These are phyloP conservation scores for Balaenoptera acutorostrata DNA, from an alignment of 2,113 vertebrate genomes.

Conservation along the genomic window DNA sequence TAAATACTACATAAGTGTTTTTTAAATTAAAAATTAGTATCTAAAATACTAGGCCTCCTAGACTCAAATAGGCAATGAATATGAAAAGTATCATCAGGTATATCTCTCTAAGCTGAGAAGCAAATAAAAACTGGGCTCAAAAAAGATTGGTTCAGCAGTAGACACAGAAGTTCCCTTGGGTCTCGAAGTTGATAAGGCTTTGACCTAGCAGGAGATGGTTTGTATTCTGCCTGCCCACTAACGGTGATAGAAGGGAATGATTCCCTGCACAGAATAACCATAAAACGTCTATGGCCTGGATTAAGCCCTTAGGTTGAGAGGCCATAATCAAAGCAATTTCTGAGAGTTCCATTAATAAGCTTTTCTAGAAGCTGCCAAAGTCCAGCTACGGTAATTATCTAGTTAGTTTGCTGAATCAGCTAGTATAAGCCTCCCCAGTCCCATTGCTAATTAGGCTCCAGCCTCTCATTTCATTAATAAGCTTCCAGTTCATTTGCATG, in stretches of 20 bases:
- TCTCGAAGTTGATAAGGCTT: background rate
- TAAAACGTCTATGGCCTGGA: background rate
- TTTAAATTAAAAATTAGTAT: background rate
- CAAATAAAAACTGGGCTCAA: background rate
- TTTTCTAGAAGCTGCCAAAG: conserved; percentile 65
- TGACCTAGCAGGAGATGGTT: background rate
- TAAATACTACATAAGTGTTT: background rate
- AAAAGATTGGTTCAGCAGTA: background rate
- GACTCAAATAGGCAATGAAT: background rate
- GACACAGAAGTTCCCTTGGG: background rate
- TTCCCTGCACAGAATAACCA: background rate
- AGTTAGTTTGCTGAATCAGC: conserved; percentile 81
- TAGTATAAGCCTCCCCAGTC: conserved; percentile 59
- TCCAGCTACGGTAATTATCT: conserved; percentile 67
- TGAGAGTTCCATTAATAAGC: conserved; percentile 69
- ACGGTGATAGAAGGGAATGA: background rate
- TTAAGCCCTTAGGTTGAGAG: conserved; percentile 6
- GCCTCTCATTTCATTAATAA: conserved; percentile 82
- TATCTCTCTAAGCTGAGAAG: background rate
- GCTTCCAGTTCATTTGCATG: conserved; percentile 80
- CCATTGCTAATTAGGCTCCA: conserved; percentile 81
- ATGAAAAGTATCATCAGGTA: background rate
- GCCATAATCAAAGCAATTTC: conserved; percentile 34
- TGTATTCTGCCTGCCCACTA: background rate
- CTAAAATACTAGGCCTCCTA: background rate